A percentile compares a stretch with the other conserved stretches of the same genome.
Evolutionary conservation across 2,113 vertebrate species (phyloP).

Genomic region (Cnemophilus loriae): DNA sequence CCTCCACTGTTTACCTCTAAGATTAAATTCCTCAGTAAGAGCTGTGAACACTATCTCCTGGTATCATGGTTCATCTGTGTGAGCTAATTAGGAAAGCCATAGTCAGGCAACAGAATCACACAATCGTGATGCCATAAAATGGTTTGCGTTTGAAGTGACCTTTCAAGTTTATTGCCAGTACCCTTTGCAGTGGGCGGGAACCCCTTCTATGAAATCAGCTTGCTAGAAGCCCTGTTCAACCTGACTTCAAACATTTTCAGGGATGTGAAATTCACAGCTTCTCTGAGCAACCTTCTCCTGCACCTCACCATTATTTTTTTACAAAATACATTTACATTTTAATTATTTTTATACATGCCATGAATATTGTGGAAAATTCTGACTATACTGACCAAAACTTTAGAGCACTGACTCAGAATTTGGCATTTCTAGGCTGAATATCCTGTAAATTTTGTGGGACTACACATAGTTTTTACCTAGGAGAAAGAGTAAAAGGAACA

Average conservation of each 20-base stretch:
- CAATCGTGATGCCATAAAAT: not conserved
- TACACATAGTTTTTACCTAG: not conserved
- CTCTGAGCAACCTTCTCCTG: not conserved
- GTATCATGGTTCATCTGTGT: not conserved
- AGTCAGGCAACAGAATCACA: not conserved
- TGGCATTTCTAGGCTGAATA: not conserved
- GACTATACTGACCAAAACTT: fast-evolving
- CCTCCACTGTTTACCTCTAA: not conserved
- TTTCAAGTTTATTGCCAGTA: not conserved
- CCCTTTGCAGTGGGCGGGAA: not conserved
- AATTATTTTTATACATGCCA: not conserved
- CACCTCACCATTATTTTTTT: not conserved
- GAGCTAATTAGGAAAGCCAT: not conserved
- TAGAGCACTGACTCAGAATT: not conserved
- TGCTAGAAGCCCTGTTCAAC: not conserved
- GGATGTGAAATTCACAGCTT: not conserved
- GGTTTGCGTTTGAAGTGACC: not conserved
- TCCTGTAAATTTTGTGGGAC: not conserved
- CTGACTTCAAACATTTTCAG: not conserved
- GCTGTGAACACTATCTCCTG: not conserved
- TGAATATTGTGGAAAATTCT: not conserved
- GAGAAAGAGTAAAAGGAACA: not conserved
- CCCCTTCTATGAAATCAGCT: not conserved
- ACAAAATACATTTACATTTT: not conserved
- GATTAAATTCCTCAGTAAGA: not conserved